Conservation (phyloP, 1,140 invertebrate genomes). For the Leptinotarsa lineolata region DNA sequence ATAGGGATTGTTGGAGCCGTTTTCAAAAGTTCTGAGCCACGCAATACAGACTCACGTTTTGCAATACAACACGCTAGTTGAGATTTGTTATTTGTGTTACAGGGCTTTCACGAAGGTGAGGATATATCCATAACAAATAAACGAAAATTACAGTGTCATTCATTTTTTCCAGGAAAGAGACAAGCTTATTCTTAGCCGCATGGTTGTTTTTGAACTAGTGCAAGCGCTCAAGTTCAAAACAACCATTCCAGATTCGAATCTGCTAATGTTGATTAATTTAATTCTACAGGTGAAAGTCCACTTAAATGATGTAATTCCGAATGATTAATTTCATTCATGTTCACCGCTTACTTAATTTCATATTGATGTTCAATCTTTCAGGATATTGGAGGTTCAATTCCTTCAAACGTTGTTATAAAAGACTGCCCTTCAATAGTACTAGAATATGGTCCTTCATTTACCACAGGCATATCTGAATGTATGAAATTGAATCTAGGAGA, state of each 20-base stretch:
- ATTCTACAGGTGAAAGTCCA: slow-evolving; percentile 70
- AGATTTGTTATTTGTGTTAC: slow-evolving; percentile 88
- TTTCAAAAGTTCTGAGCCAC: slow-evolving; percentile 91
- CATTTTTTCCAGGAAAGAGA: slow-evolving; percentile 78
- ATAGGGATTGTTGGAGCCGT: slow-evolving; percentile 87
- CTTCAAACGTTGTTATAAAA: slow-evolving; percentile 53
- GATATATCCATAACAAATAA: slow-evolving; percentile 53
- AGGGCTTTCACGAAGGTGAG: slow-evolving; percentile 78
- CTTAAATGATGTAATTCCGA: slow-evolving; percentile 7
- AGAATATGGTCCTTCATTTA: slow-evolving; percentile 64
- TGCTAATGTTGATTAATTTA: slow-evolving; percentile 88
- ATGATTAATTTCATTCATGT: not conserved
- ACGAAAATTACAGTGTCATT: not conserved
- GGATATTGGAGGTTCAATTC: slow-evolving; percentile 69
- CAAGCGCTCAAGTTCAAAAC: slow-evolving; percentile 95
- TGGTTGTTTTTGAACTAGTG: slow-evolving; percentile 90
- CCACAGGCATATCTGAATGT: slow-evolving; percentile 89
- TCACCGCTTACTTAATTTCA: not conserved
- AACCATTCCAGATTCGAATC: slow-evolving; percentile 90
- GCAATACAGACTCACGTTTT: slow-evolving; percentile 87
- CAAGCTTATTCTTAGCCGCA: slow-evolving; percentile 86
- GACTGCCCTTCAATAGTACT: slow-evolving; percentile 48
- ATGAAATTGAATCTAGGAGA: slow-evolving; percentile 91
- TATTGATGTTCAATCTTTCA: slow-evolving; percentile 51
- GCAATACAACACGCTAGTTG: slow-evolving; percentile 81